These are phyloP conservation scores for Eciton burchellii DNA, from an alignment of 1,140 invertebrate genomes.

Conservation along the genomic window DNA sequence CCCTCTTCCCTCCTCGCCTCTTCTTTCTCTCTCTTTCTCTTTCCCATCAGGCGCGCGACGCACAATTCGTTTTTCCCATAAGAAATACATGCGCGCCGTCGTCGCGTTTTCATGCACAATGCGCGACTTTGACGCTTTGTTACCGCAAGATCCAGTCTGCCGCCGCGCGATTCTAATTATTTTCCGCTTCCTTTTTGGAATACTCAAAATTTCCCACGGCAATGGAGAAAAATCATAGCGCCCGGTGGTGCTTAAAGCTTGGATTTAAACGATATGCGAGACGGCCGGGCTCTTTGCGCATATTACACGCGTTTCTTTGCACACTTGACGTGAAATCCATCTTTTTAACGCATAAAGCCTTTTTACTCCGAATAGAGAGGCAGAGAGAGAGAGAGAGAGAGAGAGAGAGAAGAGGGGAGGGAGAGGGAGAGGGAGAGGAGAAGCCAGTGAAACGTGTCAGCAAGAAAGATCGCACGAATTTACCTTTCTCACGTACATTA, in stretches of 20 bases:
- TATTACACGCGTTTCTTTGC: neutral
- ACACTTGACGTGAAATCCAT: neutral
- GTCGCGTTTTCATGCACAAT: constrained; percentile 27
- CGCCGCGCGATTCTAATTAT: constrained; percentile 51
- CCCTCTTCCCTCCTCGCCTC: neutral
- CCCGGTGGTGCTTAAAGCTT: neutral
- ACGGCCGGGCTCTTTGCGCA: neutral
- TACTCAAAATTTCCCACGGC: neutral
- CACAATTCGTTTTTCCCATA: constrained; percentile 56
- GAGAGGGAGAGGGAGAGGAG: too few species aligned
- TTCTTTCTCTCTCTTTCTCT: constrained; percentile 5
- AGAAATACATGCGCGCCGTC: constrained; percentile 53
- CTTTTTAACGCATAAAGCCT: neutral
- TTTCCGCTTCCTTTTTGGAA: constrained; percentile 41
- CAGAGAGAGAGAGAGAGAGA: too few species aligned
- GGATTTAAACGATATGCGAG: neutral
- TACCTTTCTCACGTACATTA: neutral
- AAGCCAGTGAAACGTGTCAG: neutral
- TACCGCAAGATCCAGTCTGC: constrained; percentile 23
- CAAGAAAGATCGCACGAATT: neutral
- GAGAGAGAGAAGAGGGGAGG: too few species aligned
- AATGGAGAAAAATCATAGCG: constrained; percentile 2
- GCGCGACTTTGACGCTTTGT: constrained; percentile 33
- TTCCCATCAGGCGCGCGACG: constrained; percentile 4
- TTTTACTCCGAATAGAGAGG: neutral